Conservation (phyloP, 2,888 invertebrate genomes). For the Brenthis ino region DNA sequence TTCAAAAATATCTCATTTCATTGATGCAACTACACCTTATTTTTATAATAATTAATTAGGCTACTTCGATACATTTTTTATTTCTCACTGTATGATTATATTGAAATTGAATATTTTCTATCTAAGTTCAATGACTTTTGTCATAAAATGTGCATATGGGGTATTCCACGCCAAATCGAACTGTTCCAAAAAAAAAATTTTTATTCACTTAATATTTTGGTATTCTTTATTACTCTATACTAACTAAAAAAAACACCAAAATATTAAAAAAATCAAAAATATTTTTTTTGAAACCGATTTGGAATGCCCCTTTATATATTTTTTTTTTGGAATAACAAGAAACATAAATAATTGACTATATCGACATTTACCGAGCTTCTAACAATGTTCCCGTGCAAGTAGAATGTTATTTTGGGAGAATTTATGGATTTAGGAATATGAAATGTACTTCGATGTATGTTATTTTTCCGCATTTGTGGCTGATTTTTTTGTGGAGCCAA, state of each 20-base stretch:
- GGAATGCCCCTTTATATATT: background rate
- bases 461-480: too few relatives aligned
- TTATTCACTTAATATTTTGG: too few relatives aligned
- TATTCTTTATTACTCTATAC: too few relatives aligned
- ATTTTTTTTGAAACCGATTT: too few relatives aligned
- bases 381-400: background rate
- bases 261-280: too few relatives aligned
- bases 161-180: too few relatives aligned
- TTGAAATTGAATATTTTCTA: too few relatives aligned
- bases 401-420: background rate
- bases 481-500: too few relatives aligned
- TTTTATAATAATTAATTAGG: background rate
- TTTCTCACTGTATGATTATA: too few relatives aligned
- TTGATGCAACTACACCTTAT: background rate
- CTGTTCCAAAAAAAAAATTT: too few relatives aligned
- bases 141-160: background rate
- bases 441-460: background rate
- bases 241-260: too few relatives aligned
- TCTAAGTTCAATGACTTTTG: too few relatives aligned
- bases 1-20: background rate
- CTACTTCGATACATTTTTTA: background rate
- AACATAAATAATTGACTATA: slow-evolving; percentile 7
- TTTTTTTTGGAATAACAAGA: background rate
- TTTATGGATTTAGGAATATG: background rate
- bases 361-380: background rate